Evolutionary conservation across 2,113 vertebrate genomes (phyloP).

Genomic region (Bungarus multicinctus): DNA sequence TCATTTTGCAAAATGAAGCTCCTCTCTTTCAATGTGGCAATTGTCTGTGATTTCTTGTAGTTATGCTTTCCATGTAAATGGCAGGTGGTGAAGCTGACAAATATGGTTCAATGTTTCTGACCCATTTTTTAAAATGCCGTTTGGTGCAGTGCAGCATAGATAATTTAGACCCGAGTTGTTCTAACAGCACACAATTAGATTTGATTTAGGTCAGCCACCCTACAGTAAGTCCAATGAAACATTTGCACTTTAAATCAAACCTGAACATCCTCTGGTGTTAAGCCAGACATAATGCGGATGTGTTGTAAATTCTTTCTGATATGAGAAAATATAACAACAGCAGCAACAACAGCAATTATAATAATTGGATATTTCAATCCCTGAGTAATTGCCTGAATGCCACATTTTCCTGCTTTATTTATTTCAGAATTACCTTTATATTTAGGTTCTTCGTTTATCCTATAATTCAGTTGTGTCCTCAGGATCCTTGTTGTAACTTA

Average conservation of each 20-base stretch:
- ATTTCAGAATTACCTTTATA: slow-evolving; percentile 39
- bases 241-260: slow-evolving; percentile 54
- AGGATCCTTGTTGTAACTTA: slow-evolving; percentile 47
- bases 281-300: slow-evolving; percentile 16
- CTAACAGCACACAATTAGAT: slow-evolving; percentile 54
- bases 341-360: neutral
- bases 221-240: slow-evolving; percentile 14
- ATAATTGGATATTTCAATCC: slow-evolving; percentile 29
- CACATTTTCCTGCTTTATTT: slow-evolving; percentile 18
- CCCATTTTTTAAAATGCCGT: slow-evolving; percentile 37
- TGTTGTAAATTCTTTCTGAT: slow-evolving; percentile 13
- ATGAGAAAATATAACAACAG: neutral
- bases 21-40: slow-evolving; percentile 39
- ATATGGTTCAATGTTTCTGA: slow-evolving; percentile 46
- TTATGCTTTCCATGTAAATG: slow-evolving; percentile 58
- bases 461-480: slow-evolving; percentile 47
- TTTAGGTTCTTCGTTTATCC: slow-evolving; percentile 40
- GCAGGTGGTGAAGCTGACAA: slow-evolving; percentile 51
- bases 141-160: slow-evolving; percentile 38
- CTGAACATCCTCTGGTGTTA: slow-evolving; percentile 5
- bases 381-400: slow-evolving; percentile 20
- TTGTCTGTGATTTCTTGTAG: slow-evolving; percentile 35
- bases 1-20: slow-evolving; percentile 48
- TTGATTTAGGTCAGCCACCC: slow-evolving; percentile 58
- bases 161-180: slow-evolving; percentile 56